Percentiles rank a stretch among this genome's conserved stretches.
Conservation (phyloP, 1,140 invertebrate species). For the Panulirus ornatus region DNA sequence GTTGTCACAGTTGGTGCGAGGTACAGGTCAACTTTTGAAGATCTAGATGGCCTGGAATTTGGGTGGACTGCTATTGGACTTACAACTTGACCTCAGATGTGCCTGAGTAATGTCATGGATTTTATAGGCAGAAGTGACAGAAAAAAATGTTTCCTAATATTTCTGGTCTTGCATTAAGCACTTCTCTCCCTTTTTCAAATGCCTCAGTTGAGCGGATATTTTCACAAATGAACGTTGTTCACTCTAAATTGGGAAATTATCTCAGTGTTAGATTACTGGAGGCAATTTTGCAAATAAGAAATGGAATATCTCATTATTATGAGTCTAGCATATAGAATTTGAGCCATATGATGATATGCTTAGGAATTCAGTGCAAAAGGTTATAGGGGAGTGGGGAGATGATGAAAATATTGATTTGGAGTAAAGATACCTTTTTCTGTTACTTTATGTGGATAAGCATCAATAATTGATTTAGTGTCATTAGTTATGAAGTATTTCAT, state of each 20-base stretch:
- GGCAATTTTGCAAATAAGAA: slow-evolving; percentile 1
- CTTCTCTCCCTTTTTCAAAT: slow-evolving; percentile 14
- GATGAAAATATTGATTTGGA: too few species aligned
- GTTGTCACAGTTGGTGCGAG: slow-evolving; percentile 13
- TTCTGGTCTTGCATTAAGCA: background rate
- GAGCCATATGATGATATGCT: slow-evolving; percentile 7
- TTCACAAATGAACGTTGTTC: slow-evolving; percentile 23
- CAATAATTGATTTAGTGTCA: too few species aligned
- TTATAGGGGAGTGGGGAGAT: background rate
- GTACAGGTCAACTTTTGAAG: slow-evolving; percentile 10
- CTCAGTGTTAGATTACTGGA: background rate
- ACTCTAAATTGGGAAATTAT: slow-evolving; percentile 24
- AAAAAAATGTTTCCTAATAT: slow-evolving; percentile 20
- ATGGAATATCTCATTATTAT: slow-evolving; percentile 17
- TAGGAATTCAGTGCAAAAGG: slow-evolving; percentile 22
- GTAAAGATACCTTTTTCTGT: too few species aligned
- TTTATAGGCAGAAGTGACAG: background rate
- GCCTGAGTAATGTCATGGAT: background rate
- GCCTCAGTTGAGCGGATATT: slow-evolving; percentile 26
- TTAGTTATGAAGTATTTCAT: too few species aligned
- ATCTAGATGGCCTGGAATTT: slow-evolving; percentile 32
- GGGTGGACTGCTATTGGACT: background rate
- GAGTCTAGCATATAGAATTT: background rate
- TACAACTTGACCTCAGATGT: background rate
- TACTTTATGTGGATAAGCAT: too few species aligned